These are phyloP conservation scores for Antheraea pernyi DNA, from an alignment of 1,140 invertebrate species.

Conservation along the genomic window DNA sequence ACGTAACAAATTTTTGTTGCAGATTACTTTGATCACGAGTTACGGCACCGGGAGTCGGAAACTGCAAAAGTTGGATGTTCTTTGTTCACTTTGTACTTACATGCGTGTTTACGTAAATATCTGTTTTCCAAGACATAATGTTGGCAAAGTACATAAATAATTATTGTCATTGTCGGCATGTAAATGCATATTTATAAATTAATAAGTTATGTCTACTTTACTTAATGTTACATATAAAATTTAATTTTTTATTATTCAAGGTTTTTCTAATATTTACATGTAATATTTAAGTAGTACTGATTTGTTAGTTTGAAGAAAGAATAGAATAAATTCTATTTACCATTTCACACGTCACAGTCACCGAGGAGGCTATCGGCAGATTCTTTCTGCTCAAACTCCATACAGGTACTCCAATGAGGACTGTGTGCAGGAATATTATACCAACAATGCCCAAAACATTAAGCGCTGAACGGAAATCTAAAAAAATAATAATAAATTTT, in stretches of 20 bases:
- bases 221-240: no score
- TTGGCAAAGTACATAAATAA: background rate
- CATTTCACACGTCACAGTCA: conserved; percentile 63
- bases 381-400: conserved; percentile 47
- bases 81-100: conserved; percentile 8
- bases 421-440: conserved; percentile 32
- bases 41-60: conserved; percentile 10
- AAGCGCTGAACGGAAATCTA: conserved; percentile 43
- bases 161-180: background rate
- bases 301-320: no score
- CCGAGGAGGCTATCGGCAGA: conserved; percentile 53
- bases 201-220: no score
- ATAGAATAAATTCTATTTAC: conserved; percentile 31
- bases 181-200: background rate
- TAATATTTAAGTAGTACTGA: no score
- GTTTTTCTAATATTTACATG: no score
- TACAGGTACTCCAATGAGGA: conserved; percentile 43
- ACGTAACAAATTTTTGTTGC: conserved; percentile 26
- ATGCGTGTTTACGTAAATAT: background rate
- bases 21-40: conserved; percentile 28
- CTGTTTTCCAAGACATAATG: background rate
- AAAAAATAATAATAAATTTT: conserved; percentile 22
- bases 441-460: conserved; percentile 38
- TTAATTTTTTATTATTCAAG: no score
- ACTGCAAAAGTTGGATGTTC: conserved; percentile 17